Base-by-base conservation (phyloP, 1,140 invertebrate species). In the Aphelenchoides fujianensis region DNA sequence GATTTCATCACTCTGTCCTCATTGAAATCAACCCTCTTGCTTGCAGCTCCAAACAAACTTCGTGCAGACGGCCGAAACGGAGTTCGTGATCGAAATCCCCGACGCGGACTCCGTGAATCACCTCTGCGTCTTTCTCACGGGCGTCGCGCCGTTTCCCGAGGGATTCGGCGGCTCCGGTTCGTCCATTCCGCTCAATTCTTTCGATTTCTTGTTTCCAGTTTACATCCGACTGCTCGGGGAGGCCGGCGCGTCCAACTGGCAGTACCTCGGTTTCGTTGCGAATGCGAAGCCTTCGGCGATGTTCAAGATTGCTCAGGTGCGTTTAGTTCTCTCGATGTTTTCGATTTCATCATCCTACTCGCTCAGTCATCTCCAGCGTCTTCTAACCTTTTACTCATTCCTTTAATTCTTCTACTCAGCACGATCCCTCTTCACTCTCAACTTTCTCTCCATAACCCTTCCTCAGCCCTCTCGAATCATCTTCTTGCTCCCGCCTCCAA, bases 221-320 rank as follows among this genome's bases (percentile, higher is more conserved):
- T 74, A 74, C 64, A 61, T 79, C 16, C 77, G 28, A 3, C 54
- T 7, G 70, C 63, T 30, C 27, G 52, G 62, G 12, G 66, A 30
- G 5, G 71, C 30, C 0, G 36, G 27, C 19, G 54, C 19, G 16
- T n/a, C 63, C 2, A 34, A 68, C 9, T 76, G 75, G 75, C 67
- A 69, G 27, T 69, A 69, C 30, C 62, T 69, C 9, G 67, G 67
- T 12, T 74, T 68, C 28, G 74, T 76, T 41, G 36, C 73, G 59
- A 76, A 76, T 63, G 61, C 36, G 27, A 76, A 76, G 27, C 77
- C 75, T 19, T 75, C 71, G 67, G 75, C 75, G 19, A 72, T 76
- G 0, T 76, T 76, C 57, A 67, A 64, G 32, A 69, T 76, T 35
- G 70, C 35, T 32, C 76, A 76, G 37, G 77, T 76, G 41, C 30